These are phyloP conservation scores for Drosophila parabipectinata DNA, from an alignment of 1,140 invertebrate genomes.

Conservation along the genomic window DNA sequence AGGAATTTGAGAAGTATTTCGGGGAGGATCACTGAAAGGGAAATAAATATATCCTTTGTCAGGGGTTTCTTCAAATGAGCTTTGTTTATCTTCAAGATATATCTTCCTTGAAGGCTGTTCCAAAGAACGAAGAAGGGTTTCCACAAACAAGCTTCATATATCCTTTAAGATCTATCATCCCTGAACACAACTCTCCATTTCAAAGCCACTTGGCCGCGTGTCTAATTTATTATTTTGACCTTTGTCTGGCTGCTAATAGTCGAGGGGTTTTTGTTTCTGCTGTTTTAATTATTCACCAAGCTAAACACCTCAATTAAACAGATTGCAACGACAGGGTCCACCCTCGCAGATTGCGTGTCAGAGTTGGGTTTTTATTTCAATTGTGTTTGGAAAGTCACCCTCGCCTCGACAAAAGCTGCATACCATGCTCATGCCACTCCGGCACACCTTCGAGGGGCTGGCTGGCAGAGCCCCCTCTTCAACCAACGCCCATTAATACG, in stretches of 20 bases:
- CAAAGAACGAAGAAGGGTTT: too few relatives aligned
- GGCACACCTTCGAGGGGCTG: constrained; percentile 49
- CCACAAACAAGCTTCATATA: too few relatives aligned
- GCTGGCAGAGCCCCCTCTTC: background rate
- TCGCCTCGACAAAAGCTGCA: constrained; percentile 34
- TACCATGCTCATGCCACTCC: constrained; percentile 15
- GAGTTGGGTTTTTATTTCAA: constrained; percentile 44
- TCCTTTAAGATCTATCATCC: constrained; percentile 10
- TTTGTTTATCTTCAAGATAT: background rate
- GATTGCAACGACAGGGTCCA: constrained; percentile 53
- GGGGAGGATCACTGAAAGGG: background rate
- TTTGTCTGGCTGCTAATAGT: constrained; percentile 46
- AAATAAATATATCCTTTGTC: background rate
- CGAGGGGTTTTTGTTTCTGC: constrained; percentile 20
- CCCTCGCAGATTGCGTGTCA: constrained; percentile 48
- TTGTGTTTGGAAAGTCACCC: constrained; percentile 29
- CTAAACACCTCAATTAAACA: constrained; percentile 80
- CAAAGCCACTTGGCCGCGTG: constrained; percentile 61
- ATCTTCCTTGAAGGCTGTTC: too few relatives aligned
- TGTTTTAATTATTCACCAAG: constrained; percentile 68
- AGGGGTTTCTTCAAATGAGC: too few relatives aligned
- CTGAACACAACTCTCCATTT: constrained; percentile 32
- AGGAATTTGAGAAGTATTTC: constrained; percentile 12
- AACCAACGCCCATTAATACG: constrained; percentile 10
- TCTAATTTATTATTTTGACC: constrained; percentile 75